Evolutionary conservation across 2,888 invertebrate genomes (phyloP).

Genomic region (Aphelenchoides bicaudatus): DNA sequence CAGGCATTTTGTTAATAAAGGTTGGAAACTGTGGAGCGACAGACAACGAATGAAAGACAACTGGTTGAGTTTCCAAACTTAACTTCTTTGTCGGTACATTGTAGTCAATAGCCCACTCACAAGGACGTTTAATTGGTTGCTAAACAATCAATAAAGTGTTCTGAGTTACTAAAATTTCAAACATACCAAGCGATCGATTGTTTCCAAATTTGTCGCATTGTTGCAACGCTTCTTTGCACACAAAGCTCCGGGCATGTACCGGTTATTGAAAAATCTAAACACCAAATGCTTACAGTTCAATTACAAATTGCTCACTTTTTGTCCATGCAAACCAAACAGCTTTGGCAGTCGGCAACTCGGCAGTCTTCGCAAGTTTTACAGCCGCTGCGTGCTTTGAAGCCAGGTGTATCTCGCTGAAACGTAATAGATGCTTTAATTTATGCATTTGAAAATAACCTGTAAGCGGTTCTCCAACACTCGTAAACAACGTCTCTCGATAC

Average conservation of each 20-base stretch:
- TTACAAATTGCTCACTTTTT: conserved; percentile 35
- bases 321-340: conserved; percentile 59
- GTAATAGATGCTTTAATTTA: not conserved
- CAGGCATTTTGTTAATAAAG: too few relatives aligned
- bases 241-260: conserved; percentile 59
- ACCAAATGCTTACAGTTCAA: not conserved
- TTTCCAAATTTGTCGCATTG: conserved; percentile 55
- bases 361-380: conserved; percentile 60
- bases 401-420: conserved; percentile 58
- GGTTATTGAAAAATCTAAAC: conserved; percentile 57
- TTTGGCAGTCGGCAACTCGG: conserved; percentile 57
- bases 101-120: too few relatives aligned
- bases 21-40: too few relatives aligned
- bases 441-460: conserved; percentile 39
- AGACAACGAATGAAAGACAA: too few relatives aligned
- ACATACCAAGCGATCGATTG: not conserved
- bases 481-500: conserved; percentile 75
- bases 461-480: conserved; percentile 58
- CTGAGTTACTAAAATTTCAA: not conserved
- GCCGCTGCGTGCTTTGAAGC: conserved; percentile 58
- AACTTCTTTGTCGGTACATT: too few relatives aligned
- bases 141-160: too few relatives aligned
- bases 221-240: conserved; percentile 60
- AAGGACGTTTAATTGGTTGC: conserved; percentile 26
- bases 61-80: too few relatives aligned